phyloP scores from a whole-genome alignment of 2,797 vertebrate species.

The Melanotaenia nigrans region DNA sequence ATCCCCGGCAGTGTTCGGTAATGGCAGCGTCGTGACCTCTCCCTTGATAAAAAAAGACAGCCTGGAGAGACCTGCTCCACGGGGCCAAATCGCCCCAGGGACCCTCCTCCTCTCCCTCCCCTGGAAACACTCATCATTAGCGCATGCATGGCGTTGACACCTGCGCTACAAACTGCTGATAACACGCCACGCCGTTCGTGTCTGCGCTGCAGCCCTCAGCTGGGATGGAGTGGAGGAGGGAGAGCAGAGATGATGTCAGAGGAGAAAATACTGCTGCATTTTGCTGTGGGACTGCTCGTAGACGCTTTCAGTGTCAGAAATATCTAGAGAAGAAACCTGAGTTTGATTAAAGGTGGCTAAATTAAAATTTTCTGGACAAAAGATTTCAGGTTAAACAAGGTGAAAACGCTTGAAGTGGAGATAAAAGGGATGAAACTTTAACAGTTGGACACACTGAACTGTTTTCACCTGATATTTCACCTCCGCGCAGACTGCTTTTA shows the following conservation, averaged over 20 bases:
- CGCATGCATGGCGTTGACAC: conserved; percentile 72
- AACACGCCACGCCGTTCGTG: conserved; percentile 69
- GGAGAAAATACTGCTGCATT: conserved; percentile 67
- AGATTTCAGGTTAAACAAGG: not conserved
- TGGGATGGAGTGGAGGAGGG: conserved; percentile 44
- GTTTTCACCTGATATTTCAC: conserved; percentile 16
- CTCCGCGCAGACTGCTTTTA: conserved; percentile 9
- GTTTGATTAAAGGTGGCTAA: not conserved
- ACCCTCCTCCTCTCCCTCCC: conserved; percentile 52
- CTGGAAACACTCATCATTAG: conserved; percentile 69
- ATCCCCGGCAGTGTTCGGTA: conserved; percentile 30
- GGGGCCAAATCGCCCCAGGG: conserved; percentile 50
- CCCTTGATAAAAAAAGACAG: conserved; percentile 43
- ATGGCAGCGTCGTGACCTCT: conserved; percentile 34
- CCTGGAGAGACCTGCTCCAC: conserved; percentile 33
- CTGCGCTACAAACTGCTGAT: conserved; percentile 67
- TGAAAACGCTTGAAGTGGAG: not conserved
- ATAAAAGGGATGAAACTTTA: not conserved
- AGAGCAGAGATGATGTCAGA: conserved; percentile 63
- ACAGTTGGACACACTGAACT: conserved; percentile 11
- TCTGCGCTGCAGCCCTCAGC: conserved; percentile 59
- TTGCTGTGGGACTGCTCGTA: not conserved
- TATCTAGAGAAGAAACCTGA: not conserved
- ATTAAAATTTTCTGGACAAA: not conserved
- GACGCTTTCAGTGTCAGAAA: not conserved